Percentiles rank a stretch among this genome's conserved stretches.
Conservation (phyloP, 2,113 vertebrate genomes). For the Eolophus roseicapilla region DNA sequence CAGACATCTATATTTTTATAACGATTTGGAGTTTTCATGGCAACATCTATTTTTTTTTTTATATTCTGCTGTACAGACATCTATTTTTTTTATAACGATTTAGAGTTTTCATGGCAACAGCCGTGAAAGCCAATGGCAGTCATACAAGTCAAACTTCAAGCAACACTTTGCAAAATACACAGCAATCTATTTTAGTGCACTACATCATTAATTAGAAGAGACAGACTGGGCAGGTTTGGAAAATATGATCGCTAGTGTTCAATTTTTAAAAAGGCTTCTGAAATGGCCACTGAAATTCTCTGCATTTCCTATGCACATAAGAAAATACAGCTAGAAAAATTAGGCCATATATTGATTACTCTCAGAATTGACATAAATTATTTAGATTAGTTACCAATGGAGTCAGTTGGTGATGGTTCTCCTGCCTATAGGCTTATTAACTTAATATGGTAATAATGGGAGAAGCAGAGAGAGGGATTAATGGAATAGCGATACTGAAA, state of each 20-base stretch:
- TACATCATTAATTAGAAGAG: conserved; percentile 55
- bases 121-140: conserved; percentile 18
- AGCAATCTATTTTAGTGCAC: conserved; percentile 28
- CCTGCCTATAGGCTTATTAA: not conserved
- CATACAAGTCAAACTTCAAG: conserved; percentile 53
- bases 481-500: not conserved
- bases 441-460: not conserved
- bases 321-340: conserved; percentile 25
- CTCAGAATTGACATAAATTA: conserved; percentile 22
- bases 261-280: conserved; percentile 21
- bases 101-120: conserved; percentile 50
- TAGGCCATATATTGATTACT: conserved; percentile 9
- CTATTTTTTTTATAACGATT: not conserved
- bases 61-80: not conserved
- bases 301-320: not conserved
- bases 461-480: not conserved
- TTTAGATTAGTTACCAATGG: not conserved
- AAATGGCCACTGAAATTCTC: not conserved
- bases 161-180: conserved; percentile 37
- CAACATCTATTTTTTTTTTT: not conserved
- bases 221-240: conserved; percentile 45
- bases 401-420: not conserved
- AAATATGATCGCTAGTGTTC: conserved; percentile 36
- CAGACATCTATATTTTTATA: not conserved
- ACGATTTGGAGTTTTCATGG: conserved; percentile 33